phyloP scores from a whole-genome alignment of 35 echinoderm and acorn worm species.

The Chiridota heheva region DNA sequence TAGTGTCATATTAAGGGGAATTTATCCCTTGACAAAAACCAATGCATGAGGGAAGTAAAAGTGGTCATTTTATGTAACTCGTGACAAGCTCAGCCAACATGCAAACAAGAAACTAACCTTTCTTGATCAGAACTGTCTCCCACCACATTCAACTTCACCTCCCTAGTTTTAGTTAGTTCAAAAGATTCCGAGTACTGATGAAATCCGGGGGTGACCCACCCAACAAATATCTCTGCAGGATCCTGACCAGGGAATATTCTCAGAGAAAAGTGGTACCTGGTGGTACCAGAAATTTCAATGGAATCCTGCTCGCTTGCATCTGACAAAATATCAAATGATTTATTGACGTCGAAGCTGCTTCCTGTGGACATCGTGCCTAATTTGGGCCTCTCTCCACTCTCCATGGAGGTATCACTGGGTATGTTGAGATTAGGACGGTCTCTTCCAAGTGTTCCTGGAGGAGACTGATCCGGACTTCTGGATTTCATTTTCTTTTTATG shows the following conservation, averaged over 20 bases:
- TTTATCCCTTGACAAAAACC: too few species aligned
- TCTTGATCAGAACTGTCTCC: constrained; percentile 86
- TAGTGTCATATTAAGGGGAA: too few species aligned
- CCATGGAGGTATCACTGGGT: constrained; percentile 58
- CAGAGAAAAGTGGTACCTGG: constrained; percentile 73
- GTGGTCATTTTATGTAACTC: too few species aligned
- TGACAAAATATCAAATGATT: constrained; percentile 91
- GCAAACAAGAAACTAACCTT: constrained; percentile 80
- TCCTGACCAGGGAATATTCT: constrained; percentile 95
- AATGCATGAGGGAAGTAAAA: too few species aligned
- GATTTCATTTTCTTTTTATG: constrained; percentile 45
- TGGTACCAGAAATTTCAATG: constrained; percentile 69
- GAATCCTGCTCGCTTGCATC: constrained; percentile 97
- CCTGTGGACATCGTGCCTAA: constrained; percentile 63
- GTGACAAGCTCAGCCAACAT: too few species aligned
- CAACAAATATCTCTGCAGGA: constrained; percentile 78
- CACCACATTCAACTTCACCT: constrained; percentile 77
- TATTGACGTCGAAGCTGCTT: constrained; percentile 84
- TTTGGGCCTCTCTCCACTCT: constrained; percentile 64
- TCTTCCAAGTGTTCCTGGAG: constrained; percentile 44
- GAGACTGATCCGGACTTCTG: constrained; percentile 65
- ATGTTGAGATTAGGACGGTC: constrained; percentile 56
- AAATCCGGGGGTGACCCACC: constrained; percentile 94
- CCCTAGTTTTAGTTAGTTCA: constrained; percentile 63
- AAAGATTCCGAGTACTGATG: constrained; percentile 79